A percentile compares a stretch with the other conserved stretches of the same genome.
phyloP scores from a whole-genome alignment of 2,888 invertebrate species.

The Pilophorus perplexus region DNA sequence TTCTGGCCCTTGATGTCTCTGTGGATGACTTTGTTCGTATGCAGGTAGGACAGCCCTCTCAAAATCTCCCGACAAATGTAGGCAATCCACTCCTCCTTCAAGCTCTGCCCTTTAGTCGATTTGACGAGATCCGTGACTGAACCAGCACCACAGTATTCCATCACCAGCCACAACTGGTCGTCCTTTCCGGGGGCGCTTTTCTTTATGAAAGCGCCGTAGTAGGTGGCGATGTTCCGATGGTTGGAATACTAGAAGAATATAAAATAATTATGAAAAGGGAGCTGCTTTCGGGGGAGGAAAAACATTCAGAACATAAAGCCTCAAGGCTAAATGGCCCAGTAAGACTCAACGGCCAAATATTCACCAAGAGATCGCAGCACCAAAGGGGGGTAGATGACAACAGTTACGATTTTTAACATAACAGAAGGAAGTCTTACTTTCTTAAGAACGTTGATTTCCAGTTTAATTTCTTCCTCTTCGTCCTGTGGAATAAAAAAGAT shows the following conservation, averaged over 20 bases:
- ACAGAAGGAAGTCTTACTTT: constrained; percentile 57
- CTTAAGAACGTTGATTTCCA: constrained; percentile 99
- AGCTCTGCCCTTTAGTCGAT: constrained; percentile 95
- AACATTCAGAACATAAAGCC: too few species aligned
- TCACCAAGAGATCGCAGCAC: too few species aligned
- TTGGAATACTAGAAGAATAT: constrained; percentile 76
- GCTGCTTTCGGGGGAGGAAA: too few species aligned
- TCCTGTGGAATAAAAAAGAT: constrained; percentile 60
- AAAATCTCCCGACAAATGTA: constrained; percentile 96
- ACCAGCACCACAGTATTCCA: constrained; percentile 99
- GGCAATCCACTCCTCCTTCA: constrained; percentile 99
- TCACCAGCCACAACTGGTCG: constrained; percentile 98
- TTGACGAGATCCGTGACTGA: constrained; percentile 99
- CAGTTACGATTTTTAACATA: too few species aligned
- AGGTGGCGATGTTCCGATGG: constrained; percentile 99
- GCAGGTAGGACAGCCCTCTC: constrained; percentile 93
- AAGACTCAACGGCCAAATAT: too few species aligned
- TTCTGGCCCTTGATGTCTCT: constrained; percentile 99
- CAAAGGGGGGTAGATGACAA: too few species aligned
- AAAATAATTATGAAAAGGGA: too few species aligned
- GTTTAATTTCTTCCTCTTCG: constrained; percentile 99
- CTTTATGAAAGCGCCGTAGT: constrained; percentile 99
- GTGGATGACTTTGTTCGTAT: constrained; percentile 98
- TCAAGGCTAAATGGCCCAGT: too few species aligned
- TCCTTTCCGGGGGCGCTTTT: constrained; percentile 98